Evolutionary conservation across 1,140 invertebrate genomes (phyloP).

Genomic region (Babylonia areolata): DNA sequence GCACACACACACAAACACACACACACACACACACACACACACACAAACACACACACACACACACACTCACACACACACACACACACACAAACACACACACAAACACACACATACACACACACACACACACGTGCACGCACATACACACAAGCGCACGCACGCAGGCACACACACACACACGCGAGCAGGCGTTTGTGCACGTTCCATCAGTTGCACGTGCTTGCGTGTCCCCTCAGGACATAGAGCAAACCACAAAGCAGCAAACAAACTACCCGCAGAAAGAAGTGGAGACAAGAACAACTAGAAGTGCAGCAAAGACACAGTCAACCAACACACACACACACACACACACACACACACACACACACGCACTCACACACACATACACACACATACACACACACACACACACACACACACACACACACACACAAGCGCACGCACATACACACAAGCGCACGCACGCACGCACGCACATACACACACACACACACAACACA

Average conservation of each 20-base stretch:
- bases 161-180: background rate
- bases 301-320: no score
- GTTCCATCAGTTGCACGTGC: no score
- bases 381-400: background rate
- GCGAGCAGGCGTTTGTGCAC: background rate
- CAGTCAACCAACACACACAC: no score
- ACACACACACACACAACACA: constrained; percentile 6
- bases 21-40: background rate
- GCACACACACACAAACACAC: background rate
- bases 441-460: background rate
- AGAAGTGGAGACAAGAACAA: no score
- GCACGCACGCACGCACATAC: background rate
- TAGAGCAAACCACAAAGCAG: no score
- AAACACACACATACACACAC: background rate
- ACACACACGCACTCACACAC: background rate
- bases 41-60: background rate
- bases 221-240: no score
- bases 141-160: background rate
- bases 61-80: background rate
- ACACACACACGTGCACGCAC: background rate
- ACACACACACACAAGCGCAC: background rate
- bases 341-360: background rate
- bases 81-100: background rate
- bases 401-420: background rate
- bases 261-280: no score